phyloP scores from a whole-genome alignment of 2,888 invertebrate genomes.

The Mechanitis messenoides region DNA sequence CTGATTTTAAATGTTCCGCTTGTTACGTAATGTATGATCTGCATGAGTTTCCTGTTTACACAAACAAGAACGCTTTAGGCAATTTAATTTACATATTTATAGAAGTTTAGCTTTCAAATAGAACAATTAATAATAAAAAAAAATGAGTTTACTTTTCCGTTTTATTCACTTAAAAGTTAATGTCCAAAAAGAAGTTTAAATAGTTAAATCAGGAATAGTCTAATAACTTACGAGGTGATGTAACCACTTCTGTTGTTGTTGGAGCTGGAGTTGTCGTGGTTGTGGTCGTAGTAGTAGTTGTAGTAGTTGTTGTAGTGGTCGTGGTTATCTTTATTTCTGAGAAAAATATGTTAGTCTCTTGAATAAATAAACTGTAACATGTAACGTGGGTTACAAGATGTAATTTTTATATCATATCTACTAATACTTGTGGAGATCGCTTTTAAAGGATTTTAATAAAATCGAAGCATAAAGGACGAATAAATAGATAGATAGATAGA shows the following conservation, averaged over 20 bases:
- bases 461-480: no score
- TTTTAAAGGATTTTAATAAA: no score
- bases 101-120: background rate
- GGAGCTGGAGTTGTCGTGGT: slow-evolving; percentile 58
- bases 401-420: no score
- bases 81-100: slow-evolving; percentile 8
- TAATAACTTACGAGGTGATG: slow-evolving; percentile 53
- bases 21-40: no score
- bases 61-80: background rate
- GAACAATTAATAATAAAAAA: background rate
- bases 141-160: background rate
- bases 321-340: slow-evolving; percentile 70
- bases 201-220: background rate
- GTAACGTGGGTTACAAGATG: no score
- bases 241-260: slow-evolving; percentile 51
- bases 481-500: no score
- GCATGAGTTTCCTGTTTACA: background rate
- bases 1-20: no score
- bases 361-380: background rate
- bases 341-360: background rate
- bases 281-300: slow-evolving; percentile 63
- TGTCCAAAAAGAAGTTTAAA: no score
- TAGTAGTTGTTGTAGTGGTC: slow-evolving; percentile 61
- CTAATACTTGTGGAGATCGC: no score
- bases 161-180: no score